phyloP scores from a whole-genome alignment of 2,113 vertebrate genomes.

The Dasyprocta punctata region DNA sequence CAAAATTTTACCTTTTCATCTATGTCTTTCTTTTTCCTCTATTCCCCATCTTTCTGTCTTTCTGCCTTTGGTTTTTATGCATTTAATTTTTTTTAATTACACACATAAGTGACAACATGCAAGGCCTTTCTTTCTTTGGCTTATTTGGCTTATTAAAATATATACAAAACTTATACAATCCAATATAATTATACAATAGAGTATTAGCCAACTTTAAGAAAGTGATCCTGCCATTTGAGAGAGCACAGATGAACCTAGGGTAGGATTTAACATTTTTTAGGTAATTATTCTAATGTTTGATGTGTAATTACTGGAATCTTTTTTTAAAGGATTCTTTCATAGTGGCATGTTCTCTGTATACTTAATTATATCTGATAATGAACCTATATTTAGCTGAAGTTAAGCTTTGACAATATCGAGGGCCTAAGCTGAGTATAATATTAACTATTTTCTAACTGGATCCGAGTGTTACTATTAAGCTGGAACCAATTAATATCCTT shows the following conservation, averaged over 20 bases:
- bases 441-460: not conserved
- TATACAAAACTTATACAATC: not conserved
- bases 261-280: not conserved
- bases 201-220: not conserved
- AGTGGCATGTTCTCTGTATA: not conserved
- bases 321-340: not conserved
- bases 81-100: not conserved
- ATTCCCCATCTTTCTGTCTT: not conserved
- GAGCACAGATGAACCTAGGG: accelerated
- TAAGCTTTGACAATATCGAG: not conserved
- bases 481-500: not conserved
- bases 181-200: not conserved
- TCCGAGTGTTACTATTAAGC: not conserved
- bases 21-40: not conserved
- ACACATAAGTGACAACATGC: too few species aligned
- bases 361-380: not conserved
- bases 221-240: not conserved
- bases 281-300: not conserved
- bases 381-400: not conserved
- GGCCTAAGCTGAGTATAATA: not conserved
- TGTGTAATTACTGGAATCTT: not conserved
- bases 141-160: not conserved
- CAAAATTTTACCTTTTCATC: not conserved
- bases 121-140: not conserved
- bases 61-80: not conserved